Percentiles rank a stretch among this genome's conserved stretches.
Conservation (phyloP, 2,113 vertebrate genomes). For the Formicarius rufipectus region DNA sequence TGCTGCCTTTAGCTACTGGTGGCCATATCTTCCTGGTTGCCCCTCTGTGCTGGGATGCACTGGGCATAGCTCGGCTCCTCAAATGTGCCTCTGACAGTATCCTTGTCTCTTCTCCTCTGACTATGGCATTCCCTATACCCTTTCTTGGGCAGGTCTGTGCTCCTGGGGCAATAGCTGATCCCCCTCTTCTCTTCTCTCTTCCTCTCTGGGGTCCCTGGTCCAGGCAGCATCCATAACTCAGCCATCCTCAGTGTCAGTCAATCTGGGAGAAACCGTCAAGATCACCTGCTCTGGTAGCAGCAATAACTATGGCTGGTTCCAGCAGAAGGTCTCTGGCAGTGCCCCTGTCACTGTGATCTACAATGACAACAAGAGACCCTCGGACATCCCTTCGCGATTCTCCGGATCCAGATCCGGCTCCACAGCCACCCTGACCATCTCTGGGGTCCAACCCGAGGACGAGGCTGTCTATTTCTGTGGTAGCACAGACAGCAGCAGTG, state of each 20-base stretch:
- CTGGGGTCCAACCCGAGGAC: background rate
- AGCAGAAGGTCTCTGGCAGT: background rate
- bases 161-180: background rate
- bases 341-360: background rate
- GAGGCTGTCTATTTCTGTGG: background rate
- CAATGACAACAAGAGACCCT: rapidly evolving
- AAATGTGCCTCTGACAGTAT: too few species aligned
- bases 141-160: background rate
- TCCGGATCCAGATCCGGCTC: background rate
- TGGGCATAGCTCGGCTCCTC: background rate
- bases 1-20: background rate
- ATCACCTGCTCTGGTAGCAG: background rate
- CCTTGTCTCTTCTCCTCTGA: background rate
- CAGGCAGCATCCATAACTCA: background rate
- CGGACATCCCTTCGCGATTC: background rate
- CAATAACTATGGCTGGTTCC: background rate
- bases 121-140: background rate
- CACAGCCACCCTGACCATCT: background rate
- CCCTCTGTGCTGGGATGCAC: background rate
- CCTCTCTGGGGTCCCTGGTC: background rate
- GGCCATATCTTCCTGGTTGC: background rate
- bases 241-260: rapidly evolving
- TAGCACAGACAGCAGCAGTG: background rate
- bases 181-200: background rate
- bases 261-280: rapidly evolving